Evolutionary conservation across 2,888 invertebrate species (phyloP).

Genomic region (Reticulitermes lucifugus): DNA sequence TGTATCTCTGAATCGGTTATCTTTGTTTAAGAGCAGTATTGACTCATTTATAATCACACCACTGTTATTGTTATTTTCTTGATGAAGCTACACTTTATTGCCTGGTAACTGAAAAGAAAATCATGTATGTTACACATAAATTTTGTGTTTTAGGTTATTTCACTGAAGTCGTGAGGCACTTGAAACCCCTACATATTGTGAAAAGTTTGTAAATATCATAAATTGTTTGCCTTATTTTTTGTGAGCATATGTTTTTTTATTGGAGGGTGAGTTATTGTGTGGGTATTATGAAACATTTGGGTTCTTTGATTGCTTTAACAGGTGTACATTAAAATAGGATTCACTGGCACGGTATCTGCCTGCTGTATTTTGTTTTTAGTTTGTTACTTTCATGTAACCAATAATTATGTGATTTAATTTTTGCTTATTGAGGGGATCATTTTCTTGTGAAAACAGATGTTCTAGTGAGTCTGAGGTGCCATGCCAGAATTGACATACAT

Average conservation of each 20-base stretch:
- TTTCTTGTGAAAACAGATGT: background rate
- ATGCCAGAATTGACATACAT: background rate
- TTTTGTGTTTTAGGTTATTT: background rate
- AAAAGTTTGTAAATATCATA: constrained; percentile 9
- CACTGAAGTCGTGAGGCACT: background rate
- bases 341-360: background rate
- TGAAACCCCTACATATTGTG: background rate
- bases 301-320: background rate
- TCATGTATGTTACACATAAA: background rate
- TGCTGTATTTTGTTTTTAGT: background rate
- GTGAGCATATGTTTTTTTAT: background rate
- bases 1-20: background rate
- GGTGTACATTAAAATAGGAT: background rate
- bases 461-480: background rate
- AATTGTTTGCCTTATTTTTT: background rate
- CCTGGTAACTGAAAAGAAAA: background rate
- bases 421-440: background rate
- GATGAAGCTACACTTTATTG: background rate
- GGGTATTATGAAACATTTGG: background rate
- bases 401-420: background rate
- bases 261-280: background rate
- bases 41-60: background rate
- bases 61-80: background rate
- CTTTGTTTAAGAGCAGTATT: background rate
- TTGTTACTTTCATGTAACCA: background rate